Evolutionary conservation across 2,888 invertebrate species (phyloP).

Genomic region (Eupithecia abbreviata): DNA sequence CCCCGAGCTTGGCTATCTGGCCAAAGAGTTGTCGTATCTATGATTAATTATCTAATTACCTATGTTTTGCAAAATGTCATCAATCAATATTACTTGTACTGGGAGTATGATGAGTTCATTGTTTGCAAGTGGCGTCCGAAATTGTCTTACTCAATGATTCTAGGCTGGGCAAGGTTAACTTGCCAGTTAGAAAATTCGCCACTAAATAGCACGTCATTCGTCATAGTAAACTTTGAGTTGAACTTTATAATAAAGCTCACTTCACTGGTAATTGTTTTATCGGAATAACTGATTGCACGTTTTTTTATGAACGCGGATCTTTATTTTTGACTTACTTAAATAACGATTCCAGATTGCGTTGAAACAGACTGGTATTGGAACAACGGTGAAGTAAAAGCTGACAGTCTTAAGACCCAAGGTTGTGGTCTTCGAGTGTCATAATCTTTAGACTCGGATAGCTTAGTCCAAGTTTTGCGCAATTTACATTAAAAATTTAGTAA

Average conservation of each 20-base stretch:
- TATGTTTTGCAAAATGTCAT: constrained; percentile 43
- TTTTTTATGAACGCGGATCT: neutral
- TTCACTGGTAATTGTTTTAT: neutral
- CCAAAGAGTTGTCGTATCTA: neutral
- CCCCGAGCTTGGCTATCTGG: neutral
- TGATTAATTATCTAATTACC: neutral
- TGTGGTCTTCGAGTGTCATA: constrained; percentile 60
- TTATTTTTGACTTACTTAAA: neutral
- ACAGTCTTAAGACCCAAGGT: constrained; percentile 51
- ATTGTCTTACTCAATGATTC: constrained; percentile 68
- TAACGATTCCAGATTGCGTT: neutral
- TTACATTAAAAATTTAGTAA: constrained; percentile 51
- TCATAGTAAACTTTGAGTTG: neutral
- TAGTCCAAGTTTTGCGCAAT: constrained; percentile 57
- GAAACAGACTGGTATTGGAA: constrained; percentile 29
- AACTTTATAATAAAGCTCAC: constrained; percentile 4
- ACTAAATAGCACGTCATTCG: constrained; percentile 11
- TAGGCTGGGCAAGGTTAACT: constrained; percentile 64
- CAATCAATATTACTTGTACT: constrained; percentile 69
- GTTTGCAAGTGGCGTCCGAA: constrained; percentile 74
- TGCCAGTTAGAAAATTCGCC: constrained; percentile 15
- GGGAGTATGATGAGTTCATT: constrained; percentile 74
- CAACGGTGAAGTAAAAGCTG: constrained; percentile 32
- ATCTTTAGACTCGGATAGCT: constrained; percentile 54
- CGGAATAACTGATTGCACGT: neutral